Evolutionary conservation across 1,140 invertebrate species (phyloP).

Genomic region (Pentalonia nigronervosa): DNA sequence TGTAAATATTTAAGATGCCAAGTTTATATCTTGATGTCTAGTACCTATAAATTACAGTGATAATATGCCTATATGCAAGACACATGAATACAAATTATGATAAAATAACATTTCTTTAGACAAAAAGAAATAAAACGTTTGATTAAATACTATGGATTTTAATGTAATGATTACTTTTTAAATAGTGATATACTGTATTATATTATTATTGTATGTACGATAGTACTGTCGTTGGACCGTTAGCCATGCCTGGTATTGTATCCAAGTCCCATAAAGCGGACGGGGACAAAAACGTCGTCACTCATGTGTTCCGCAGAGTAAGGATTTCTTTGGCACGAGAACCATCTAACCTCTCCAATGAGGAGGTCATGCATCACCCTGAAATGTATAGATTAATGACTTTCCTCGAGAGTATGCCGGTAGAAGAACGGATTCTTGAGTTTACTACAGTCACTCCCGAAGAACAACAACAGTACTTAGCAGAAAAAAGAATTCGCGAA

Average conservation of each 20-base stretch:
- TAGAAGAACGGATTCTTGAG: background rate
- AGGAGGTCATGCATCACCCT: background rate
- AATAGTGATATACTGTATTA: conserved; percentile 5
- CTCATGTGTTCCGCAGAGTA: conserved; percentile 3
- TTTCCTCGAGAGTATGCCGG: background rate
- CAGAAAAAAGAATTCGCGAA: background rate
- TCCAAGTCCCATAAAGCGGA: background rate
- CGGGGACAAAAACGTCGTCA: background rate
- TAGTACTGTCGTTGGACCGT: background rate
- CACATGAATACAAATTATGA: background rate
- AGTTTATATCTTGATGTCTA: background rate
- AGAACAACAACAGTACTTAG: background rate
- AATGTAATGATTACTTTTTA: conserved; percentile 2
- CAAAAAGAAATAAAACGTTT: background rate
- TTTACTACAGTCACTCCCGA: background rate
- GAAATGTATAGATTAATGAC: conserved; percentile 5
- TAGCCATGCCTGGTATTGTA: background rate
- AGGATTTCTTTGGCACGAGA: background rate
- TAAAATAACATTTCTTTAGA: background rate
- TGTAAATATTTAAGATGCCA: background rate
- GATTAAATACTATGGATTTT: background rate
- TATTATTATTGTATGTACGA: background rate
- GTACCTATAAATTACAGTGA: background rate
- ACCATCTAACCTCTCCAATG: background rate
- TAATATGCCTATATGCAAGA: background rate